Percentiles rank a stretch among this genome's conserved stretches.
These are phyloP conservation scores for Galemys pyrenaicus DNA, from an alignment of 2,113 vertebrate species.

Conservation along the genomic window DNA sequence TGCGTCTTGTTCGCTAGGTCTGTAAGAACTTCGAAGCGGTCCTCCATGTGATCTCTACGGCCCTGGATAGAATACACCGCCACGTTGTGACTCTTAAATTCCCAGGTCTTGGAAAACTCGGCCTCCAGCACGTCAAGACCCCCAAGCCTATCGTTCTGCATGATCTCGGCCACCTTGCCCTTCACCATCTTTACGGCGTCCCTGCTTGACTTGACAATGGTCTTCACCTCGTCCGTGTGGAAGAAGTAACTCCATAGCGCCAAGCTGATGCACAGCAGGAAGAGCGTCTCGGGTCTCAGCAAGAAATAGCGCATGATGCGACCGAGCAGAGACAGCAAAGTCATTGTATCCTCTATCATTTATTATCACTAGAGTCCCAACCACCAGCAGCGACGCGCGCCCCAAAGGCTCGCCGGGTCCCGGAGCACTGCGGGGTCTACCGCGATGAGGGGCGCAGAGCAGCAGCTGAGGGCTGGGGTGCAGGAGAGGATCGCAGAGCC, in stretches of 20 bases:
- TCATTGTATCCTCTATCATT: slow-evolving; percentile 99
- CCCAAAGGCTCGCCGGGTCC: slow-evolving; percentile 62
- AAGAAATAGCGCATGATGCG: slow-evolving; percentile 99
- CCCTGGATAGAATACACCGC: slow-evolving; percentile 99
- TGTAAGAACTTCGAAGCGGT: slow-evolving; percentile 95
- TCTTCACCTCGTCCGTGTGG: slow-evolving; percentile 99
- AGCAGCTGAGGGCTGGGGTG: background rate
- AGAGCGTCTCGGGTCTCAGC: slow-evolving; percentile 97
- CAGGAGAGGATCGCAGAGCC: background rate
- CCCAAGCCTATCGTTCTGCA: slow-evolving; percentile 95
- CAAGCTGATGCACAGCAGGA: slow-evolving; percentile 97
- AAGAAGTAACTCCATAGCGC: slow-evolving; percentile 99
- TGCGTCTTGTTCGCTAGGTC: slow-evolving; percentile 96
- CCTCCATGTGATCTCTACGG: slow-evolving; percentile 98
- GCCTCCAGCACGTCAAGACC: slow-evolving; percentile 95
- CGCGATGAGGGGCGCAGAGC: slow-evolving; percentile 25
- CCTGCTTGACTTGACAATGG: slow-evolving; percentile 98
- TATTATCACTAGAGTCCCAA: slow-evolving; percentile 82
- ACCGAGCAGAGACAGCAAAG: slow-evolving; percentile 97
- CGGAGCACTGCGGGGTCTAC: slow-evolving; percentile 30
- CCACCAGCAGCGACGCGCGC: slow-evolving; percentile 78
- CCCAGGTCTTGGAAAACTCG: slow-evolving; percentile 98
- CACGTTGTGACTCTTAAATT: slow-evolving; percentile 95
- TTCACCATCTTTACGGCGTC: slow-evolving; percentile 99
- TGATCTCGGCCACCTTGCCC: slow-evolving; percentile 98